These are phyloP conservation scores for Uromys caudimaculatus DNA, from an alignment of 2,797 vertebrate genomes.

Conservation along the genomic window DNA sequence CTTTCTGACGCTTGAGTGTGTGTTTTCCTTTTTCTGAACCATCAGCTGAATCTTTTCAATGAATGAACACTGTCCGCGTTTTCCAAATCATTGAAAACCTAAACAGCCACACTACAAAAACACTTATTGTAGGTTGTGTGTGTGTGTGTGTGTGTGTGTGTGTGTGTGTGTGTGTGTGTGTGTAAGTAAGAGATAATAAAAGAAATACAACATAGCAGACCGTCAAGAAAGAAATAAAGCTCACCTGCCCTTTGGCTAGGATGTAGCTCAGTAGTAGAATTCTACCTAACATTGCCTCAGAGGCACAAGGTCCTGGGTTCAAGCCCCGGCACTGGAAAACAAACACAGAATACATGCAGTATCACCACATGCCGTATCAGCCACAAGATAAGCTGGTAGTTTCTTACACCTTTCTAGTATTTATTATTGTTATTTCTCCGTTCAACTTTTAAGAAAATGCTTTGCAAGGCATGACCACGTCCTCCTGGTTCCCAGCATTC, in stretches of 20 bases:
- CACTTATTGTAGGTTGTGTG: background rate
- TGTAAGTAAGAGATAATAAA: background rate
- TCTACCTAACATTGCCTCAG: background rate
- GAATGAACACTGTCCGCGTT: background rate
- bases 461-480: background rate
- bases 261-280: background rate
- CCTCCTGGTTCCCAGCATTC: background rate
- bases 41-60: background rate
- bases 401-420: background rate
- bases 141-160: background rate
- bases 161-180: too few relatives aligned
- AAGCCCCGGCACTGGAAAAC: background rate
- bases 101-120: constrained; percentile 11
- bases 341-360: background rate
- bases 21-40: constrained; percentile 20
- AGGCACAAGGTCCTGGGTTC: background rate
- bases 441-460: background rate
- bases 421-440: background rate
- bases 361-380: background rate
- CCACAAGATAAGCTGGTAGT: background rate
- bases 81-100: constrained; percentile 44
- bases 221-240: background rate
- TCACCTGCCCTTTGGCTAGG: background rate
- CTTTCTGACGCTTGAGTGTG: background rate
- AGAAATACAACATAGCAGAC: background rate